Conservation (phyloP, 2,888 invertebrate genomes). For the Artemia sp. region DNA sequence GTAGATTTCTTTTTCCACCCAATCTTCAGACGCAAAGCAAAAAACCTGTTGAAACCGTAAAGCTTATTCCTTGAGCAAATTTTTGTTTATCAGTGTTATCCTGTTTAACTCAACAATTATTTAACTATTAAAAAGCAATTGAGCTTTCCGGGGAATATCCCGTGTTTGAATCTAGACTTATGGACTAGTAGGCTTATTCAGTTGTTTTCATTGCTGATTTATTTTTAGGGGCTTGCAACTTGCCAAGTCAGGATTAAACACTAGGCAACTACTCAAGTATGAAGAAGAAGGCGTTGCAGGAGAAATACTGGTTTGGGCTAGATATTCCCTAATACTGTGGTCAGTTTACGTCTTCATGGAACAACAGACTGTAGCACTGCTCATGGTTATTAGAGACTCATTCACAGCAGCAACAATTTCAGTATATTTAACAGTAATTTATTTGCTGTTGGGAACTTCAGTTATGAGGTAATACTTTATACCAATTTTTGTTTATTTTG, state of each 20-base stretch:
- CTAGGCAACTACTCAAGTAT: slow-evolving; percentile 6
- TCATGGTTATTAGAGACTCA: slow-evolving; percentile 61
- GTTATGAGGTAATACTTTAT: slow-evolving; percentile 45
- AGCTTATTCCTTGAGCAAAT: no score
- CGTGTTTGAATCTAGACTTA: no score
- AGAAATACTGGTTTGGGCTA: slow-evolving; percentile 39
- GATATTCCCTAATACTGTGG: slow-evolving; percentile 56
- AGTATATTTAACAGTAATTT: slow-evolving; percentile 56
- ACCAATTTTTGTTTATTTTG: not conserved
- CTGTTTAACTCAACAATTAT: no score
- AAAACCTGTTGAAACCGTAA: no score
- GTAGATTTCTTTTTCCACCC: no score
- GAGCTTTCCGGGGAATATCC: no score
- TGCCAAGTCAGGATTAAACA: slow-evolving; percentile 8
- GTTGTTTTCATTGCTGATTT: no score
- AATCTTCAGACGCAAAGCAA: no score
- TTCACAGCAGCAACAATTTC: slow-evolving; percentile 58
- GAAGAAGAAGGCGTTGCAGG: slow-evolving; percentile 23
- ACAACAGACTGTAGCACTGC: slow-evolving; percentile 60
- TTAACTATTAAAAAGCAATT: no score
- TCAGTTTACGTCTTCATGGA: slow-evolving; percentile 68
- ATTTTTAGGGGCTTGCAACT: not conserved
- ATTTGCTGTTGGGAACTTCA: slow-evolving; percentile 47
- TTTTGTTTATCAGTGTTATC: no score
- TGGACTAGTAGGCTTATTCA: no score